Evolutionary conservation across 2,888 invertebrate species (phyloP).

Genomic region (Tricholauxania praeusta): DNA sequence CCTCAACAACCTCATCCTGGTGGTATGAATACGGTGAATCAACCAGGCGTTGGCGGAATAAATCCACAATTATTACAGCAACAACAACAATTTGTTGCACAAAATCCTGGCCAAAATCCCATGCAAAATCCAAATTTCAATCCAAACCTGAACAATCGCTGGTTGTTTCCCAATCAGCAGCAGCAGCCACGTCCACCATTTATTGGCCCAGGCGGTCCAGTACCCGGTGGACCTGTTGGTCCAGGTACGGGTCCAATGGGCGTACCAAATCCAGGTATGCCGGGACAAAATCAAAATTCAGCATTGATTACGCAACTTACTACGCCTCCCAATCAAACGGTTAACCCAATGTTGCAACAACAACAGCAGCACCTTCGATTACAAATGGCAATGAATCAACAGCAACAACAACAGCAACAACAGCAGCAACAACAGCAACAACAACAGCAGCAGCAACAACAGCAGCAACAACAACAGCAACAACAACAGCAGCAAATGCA

Average conservation of each 20-base stretch:
- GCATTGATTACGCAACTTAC: slow-evolving; percentile 75
- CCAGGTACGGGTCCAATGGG: slow-evolving; percentile 36
- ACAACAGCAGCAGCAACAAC: slow-evolving; percentile 58
- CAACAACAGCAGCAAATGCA: slow-evolving; percentile 60
- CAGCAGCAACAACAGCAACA: slow-evolving; percentile 56
- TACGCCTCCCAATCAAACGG: slow-evolving; percentile 70
- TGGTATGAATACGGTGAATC: slow-evolving; percentile 46
- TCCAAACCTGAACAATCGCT: slow-evolving; percentile 60
- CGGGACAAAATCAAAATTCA: slow-evolving; percentile 68
- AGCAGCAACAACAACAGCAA: slow-evolving; percentile 58
- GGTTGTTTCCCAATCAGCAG: slow-evolving; percentile 56
- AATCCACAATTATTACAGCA: slow-evolving; percentile 52
- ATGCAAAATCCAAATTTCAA: slow-evolving; percentile 62
- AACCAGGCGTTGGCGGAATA: slow-evolving; percentile 39
- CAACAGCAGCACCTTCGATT: slow-evolving; percentile 60
- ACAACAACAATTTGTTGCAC: slow-evolving; percentile 55
- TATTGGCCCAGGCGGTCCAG: slow-evolving; percentile 45
- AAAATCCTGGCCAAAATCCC: slow-evolving; percentile 53
- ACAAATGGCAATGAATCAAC: slow-evolving; percentile 63
- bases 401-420: slow-evolving; percentile 67
- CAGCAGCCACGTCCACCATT: slow-evolving; percentile 52
- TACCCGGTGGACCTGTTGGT: slow-evolving; percentile 41
- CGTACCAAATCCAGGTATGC: slow-evolving; percentile 54
- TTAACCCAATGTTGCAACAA: slow-evolving; percentile 57
- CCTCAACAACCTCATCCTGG: slow-evolving; percentile 43